A percentile compares a stretch with the other conserved stretches of the same genome.
These are phyloP conservation scores for Cerastoderma edule DNA, from an alignment of 2,888 invertebrate genomes.

Conservation along the genomic window DNA sequence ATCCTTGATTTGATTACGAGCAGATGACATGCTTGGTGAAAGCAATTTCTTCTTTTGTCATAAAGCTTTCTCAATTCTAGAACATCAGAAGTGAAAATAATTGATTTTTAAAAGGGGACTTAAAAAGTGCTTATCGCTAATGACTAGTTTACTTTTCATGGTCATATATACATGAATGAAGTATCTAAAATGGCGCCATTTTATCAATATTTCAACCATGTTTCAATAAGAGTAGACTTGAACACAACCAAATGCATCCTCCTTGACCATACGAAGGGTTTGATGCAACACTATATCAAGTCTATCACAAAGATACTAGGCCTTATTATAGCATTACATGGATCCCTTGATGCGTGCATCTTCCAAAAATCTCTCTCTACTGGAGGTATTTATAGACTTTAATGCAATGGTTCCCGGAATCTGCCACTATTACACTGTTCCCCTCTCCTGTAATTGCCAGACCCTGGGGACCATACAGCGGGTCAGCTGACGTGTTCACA, in stretches of 20 bases:
- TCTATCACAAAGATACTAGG: background rate
- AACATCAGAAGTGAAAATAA: background rate
- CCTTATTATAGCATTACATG: background rate
- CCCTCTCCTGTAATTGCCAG: conserved; percentile 84
- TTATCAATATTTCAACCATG: background rate
- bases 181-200: background rate
- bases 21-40: background rate
- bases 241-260: background rate
- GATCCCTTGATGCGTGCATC: no score
- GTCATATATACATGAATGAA: background rate
- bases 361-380: conserved; percentile 53
- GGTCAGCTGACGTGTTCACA: conserved; percentile 85
- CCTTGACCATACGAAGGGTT: background rate
- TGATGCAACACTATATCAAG: background rate
- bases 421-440: conserved; percentile 85
- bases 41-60: conserved; percentile 21
- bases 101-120: background rate
- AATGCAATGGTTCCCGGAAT: conserved; percentile 86
- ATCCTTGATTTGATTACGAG: background rate
- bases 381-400: conserved; percentile 85
- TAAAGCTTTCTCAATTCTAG: background rate
- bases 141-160: background rate
- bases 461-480: conserved; percentile 86
- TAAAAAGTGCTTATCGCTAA: background rate
- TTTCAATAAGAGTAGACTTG: background rate